Evolutionary conservation across 2,888 invertebrate genomes (phyloP), one percentile per base, ranked within the genome.

Genomic region (Apotomis betuletana): DNA sequence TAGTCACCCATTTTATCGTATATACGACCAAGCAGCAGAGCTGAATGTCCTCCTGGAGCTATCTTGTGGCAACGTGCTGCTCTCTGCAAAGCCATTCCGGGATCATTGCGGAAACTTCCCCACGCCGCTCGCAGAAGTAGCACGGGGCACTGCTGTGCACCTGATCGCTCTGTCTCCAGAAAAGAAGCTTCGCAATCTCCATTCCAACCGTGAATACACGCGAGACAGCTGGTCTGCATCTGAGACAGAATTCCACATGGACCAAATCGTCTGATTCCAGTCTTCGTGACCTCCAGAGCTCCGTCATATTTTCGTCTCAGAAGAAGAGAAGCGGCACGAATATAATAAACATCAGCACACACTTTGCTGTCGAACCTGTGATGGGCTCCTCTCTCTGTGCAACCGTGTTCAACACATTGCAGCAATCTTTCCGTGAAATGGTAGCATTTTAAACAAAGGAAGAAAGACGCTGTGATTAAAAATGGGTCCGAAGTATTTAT

Each of bases 381-480:
- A 44, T 81, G 79, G 52, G 83, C 83, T 1, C 93, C 92, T 27
- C 81, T 83, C 9, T 75, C 81, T 1, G 79, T 80, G 72, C 93
- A 92, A 1, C 85, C 85, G 1, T 78, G 75, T 72, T 90, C 87
- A 13, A 82, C 82, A 76, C 92, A 93, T 46, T 81, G 76, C 54
- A 92, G 76, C 57, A 92, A 76, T 58, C 74, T 80, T 67, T 90
- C 90, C 51, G 83, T 78, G 74, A 93, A 88, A 68, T 81, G 83
- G 75, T 82, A 92, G 74, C 91, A 91, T 59, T 90, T 83, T 51
- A 93, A 82, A 74, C 92, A 92, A 46, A 93, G 82, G 76, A 93
- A 92, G 75, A 93, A 91, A 4, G 92, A 89, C 61, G 92, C 87
- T n/a, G 92, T 84, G 46, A 91, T 82, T 54, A 92, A 69, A 8